Percentiles rank a stretch among this genome's conserved stretches.
phyloP scores from a whole-genome alignment of 2,113 vertebrate species.

The Macrotis lagotis region DNA sequence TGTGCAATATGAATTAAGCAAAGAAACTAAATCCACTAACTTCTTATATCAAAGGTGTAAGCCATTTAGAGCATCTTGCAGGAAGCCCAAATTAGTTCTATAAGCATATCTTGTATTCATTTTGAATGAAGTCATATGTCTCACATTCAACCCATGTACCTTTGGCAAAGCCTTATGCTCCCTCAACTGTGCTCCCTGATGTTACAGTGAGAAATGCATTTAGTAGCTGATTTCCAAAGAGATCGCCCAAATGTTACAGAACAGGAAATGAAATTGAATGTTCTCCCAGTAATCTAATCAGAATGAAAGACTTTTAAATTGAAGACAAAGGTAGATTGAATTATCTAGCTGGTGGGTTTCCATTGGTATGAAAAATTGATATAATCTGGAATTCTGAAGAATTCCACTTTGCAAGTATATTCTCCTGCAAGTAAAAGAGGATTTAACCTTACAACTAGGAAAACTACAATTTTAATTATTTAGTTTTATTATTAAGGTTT shows the following conservation, averaged over 20 bases:
- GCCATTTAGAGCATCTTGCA: not conserved
- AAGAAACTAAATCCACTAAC: not conserved
- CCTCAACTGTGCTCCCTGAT: not conserved
- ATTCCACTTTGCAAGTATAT: not conserved
- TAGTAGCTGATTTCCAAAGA: not conserved
- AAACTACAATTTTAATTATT: not conserved
- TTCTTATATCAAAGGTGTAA: not conserved
- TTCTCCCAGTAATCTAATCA: not conserved
- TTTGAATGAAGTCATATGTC: not conserved
- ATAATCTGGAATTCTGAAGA: not conserved
- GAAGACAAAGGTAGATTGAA: not conserved
- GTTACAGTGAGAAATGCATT: not conserved
- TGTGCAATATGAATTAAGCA: not conserved
- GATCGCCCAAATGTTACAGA: not conserved
- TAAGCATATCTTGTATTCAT: not conserved
- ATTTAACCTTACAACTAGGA: not conserved
- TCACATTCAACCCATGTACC: not conserved
- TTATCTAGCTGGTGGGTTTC: not conserved
- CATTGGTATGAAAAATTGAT: not conserved
- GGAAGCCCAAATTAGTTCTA: conserved; percentile 1
- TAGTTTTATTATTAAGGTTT: no score
- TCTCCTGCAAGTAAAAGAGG: not conserved
- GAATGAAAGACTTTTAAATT: not conserved
- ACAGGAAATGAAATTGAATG: not conserved
- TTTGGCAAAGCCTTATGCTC: not conserved